phyloP scores from a whole-genome alignment of 1,140 invertebrate genomes.

The Anagrus nilaparvatae region DNA sequence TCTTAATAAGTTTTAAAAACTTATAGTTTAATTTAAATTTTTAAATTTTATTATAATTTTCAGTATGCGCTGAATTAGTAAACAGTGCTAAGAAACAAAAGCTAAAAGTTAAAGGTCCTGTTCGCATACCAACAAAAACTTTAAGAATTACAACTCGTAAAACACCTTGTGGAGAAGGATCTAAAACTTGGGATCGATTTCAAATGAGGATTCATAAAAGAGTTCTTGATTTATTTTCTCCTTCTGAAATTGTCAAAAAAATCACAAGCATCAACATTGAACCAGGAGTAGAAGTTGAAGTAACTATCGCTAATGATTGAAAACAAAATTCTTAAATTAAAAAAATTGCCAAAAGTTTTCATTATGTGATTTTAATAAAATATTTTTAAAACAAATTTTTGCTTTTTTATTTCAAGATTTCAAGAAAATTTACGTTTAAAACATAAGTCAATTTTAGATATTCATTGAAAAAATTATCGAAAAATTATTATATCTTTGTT shows the following conservation, averaged over 20 bases:
- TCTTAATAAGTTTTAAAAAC: background rate
- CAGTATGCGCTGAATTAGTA: slow-evolving; percentile 91
- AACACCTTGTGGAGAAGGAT: slow-evolving; percentile 99
- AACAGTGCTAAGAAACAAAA: slow-evolving; percentile 93
- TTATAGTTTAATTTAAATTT: slow-evolving; percentile 1
- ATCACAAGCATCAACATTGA: slow-evolving; percentile 99
- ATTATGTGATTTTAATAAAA: background rate
- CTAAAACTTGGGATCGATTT: slow-evolving; percentile 98
- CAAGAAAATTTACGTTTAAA: no score
- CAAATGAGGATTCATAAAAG: slow-evolving; percentile 98
- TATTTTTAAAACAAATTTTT: no score
- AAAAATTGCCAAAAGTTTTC: slow-evolving; percentile 5
- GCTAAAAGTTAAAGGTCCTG: slow-evolving; percentile 89
- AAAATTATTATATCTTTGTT: no score
- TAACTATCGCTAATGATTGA: slow-evolving; percentile 91
- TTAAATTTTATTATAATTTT: slow-evolving; percentile 23
- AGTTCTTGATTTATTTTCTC: slow-evolving; percentile 94
- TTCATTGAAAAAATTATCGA: no score
- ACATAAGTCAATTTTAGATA: no score
- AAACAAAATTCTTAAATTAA: slow-evolving; percentile 11
- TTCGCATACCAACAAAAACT: slow-evolving; percentile 91
- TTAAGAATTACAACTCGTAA: slow-evolving; percentile 96
- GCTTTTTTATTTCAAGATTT: no score
- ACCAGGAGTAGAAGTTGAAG: slow-evolving; percentile 97
- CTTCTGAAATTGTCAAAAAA: slow-evolving; percentile 97